phyloP scores from a whole-genome alignment of 1,140 invertebrate species.

The Papilio glaucus region DNA sequence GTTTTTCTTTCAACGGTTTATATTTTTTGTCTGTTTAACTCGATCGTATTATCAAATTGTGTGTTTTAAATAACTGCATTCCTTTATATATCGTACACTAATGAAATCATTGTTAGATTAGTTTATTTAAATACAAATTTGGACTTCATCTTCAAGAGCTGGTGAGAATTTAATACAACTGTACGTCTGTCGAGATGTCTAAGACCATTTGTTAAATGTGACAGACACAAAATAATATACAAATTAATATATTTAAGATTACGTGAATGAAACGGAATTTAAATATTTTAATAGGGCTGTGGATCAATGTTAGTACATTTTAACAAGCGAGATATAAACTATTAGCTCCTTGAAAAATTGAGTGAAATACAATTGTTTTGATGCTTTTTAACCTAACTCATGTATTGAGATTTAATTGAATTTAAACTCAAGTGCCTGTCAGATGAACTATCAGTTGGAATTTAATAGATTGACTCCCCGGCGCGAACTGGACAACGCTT shows the following conservation, averaged over 20 bases:
- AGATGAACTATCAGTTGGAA: neutral
- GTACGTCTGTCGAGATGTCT: no score
- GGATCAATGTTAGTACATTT: neutral
- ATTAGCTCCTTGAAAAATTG: neutral
- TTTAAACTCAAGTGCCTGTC: neutral
- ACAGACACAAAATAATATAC: neutral
- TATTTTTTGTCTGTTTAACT: neutral
- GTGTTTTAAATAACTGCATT: neutral
- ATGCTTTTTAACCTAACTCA: neutral
- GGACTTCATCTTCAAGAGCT: no score
- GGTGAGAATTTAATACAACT: no score
- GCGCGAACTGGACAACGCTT: neutral
- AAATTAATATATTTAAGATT: neutral
- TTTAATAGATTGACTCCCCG: neutral
- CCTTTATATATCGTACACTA: conserved; percentile 1
- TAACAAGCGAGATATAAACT: no score
- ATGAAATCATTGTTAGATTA: no score
- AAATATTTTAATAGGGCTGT: neutral
- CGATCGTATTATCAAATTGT: neutral
- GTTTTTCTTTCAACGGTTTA: no score
- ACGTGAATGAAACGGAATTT: neutral
- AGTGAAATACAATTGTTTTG: neutral
- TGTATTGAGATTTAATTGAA: neutral
- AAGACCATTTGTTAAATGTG: no score
- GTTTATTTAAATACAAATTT: no score